Evolutionary conservation across 64 coral and sea anemone species (phyloP).

Genomic region (Montipora sp.): DNA sequence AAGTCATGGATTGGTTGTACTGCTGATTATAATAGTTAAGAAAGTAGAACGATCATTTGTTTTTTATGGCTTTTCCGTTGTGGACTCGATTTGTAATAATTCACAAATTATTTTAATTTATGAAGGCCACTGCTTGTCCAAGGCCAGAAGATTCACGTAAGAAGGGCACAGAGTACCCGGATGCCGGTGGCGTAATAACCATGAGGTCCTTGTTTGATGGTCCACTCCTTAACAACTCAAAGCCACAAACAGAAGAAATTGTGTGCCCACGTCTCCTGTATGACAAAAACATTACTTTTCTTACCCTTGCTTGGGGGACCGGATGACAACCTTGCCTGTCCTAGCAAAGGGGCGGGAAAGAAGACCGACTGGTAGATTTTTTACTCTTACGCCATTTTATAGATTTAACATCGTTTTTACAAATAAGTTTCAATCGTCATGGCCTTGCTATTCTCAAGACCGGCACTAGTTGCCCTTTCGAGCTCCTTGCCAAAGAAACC

Average conservation of each 20-base stretch:
- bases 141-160: neutral
- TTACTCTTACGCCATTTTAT: no score
- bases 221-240: constrained; percentile 44
- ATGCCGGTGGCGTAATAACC: neutral
- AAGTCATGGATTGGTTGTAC: no score
- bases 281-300: constrained; percentile 11
- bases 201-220: neutral
- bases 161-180: constrained; percentile 1
- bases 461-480: no score
- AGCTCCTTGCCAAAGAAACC: no score
- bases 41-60: no score
- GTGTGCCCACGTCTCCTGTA: constrained; percentile 56
- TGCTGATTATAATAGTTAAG: no score
- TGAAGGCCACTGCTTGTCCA: constrained; percentile 14
- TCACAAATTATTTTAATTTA: no score
- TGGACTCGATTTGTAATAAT: no score
- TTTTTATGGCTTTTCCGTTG: no score
- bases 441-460: no score
- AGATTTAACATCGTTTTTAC: no score
- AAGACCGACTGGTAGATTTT: neutral
- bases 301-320: constrained; percentile 12
- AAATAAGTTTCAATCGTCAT: no score
- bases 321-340: neutral
- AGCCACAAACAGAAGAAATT: constrained; percentile 44
- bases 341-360: neutral